Conservation (phyloP, 2,797 vertebrate genomes). For the Enteromius fasciolatus region DNA sequence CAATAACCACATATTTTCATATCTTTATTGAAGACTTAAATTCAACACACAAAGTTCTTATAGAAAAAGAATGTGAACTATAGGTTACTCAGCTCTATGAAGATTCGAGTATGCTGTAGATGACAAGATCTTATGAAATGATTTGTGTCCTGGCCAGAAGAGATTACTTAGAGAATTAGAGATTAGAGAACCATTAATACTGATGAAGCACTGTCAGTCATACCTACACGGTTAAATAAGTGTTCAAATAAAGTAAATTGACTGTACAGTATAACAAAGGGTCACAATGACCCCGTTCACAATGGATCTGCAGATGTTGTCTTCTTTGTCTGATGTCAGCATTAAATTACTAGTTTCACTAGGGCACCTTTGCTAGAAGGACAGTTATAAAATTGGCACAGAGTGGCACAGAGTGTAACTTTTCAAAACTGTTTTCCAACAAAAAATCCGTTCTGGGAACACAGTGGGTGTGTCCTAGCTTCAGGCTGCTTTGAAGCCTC, state of each 20-base stretch:
- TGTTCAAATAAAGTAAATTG: constrained; percentile 20
- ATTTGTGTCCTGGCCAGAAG: neutral
- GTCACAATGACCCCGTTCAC: neutral
- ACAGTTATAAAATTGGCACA: neutral
- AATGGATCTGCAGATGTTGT: constrained; percentile 16
- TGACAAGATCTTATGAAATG: constrained; percentile 5
- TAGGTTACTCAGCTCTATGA: constrained; percentile 2
- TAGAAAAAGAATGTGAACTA: neutral
- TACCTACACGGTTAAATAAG: constrained; percentile 41
- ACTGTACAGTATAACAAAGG: neutral
- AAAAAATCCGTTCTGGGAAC: constrained; percentile 16
- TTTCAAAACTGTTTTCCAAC: constrained; percentile 15
- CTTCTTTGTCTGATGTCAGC: constrained; percentile 37
- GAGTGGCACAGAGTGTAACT: constrained; percentile 13
- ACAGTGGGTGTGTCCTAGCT: constrained; percentile 12
- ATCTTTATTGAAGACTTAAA: neutral
- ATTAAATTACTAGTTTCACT: neutral
- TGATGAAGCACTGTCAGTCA: constrained; percentile 50
- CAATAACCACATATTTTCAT: neutral
- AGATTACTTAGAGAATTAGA: neutral
- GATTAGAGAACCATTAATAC: neutral
- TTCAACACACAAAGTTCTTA: neutral
- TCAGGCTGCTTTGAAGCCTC: constrained; percentile 18
- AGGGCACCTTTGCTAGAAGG: constrained; percentile 1
- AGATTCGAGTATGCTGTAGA: neutral